Percentiles rank a stretch among this genome's conserved stretches.
These are phyloP conservation scores for Tenebrosternarchus preto DNA, from an alignment of 2,113 vertebrate species.

Conservation along the genomic window DNA sequence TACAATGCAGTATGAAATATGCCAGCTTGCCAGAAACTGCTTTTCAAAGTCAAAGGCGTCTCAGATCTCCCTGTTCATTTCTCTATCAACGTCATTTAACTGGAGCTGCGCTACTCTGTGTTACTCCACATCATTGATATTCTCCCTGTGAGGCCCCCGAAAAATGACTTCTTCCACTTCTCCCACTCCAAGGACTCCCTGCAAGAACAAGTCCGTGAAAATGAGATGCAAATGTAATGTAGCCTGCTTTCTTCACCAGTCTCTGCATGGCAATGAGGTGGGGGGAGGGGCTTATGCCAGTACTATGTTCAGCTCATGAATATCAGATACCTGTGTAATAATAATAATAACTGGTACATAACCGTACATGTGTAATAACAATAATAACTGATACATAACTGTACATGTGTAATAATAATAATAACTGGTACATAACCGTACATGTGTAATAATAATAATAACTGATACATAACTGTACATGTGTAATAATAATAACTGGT, in stretches of 20 bases:
- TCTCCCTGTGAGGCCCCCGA: background rate
- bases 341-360: too few species aligned
- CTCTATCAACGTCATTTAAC: background rate
- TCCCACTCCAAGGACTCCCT: background rate
- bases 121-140: background rate
- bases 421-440: too few species aligned
- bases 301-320: constrained; percentile 6
- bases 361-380: too few species aligned
- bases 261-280: background rate
- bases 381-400: too few species aligned
- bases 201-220: constrained; percentile 13
- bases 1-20: background rate
- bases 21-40: background rate
- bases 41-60: constrained; percentile 25
- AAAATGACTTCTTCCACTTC: background rate
- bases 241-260: constrained; percentile 20
- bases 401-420: too few species aligned
- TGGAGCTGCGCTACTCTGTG: too few species aligned
- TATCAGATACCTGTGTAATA: background rate
- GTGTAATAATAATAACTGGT: too few species aligned
- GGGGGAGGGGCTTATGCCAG: background rate
- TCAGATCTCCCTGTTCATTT: background rate
- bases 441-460: too few species aligned
- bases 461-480: too few species aligned
- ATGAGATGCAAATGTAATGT: constrained; percentile 45